A percentile compares a stretch with the other conserved stretches of the same genome.
phyloP scores from a whole-genome alignment of 1,140 invertebrate species.

The Psix sp. region DNA sequence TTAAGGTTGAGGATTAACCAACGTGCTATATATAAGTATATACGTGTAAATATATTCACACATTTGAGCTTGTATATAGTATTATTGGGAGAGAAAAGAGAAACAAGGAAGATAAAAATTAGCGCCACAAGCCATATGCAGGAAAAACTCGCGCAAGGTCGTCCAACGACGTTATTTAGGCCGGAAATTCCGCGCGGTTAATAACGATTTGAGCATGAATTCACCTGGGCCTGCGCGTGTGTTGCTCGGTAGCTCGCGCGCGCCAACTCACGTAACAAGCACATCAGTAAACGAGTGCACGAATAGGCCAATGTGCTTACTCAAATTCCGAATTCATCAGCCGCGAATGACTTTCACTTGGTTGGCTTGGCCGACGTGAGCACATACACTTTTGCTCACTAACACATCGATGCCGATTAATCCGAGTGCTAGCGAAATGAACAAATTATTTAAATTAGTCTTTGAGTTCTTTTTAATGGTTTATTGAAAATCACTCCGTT shows the following conservation, averaged over 20 bases:
- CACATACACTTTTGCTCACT: slow-evolving; percentile 1
- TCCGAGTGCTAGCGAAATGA: slow-evolving; percentile 8
- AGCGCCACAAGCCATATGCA: too few relatives aligned
- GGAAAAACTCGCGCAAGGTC: slow-evolving; percentile 53
- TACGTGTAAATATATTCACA: too few relatives aligned
- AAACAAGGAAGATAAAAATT: background rate
- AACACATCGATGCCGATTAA: background rate
- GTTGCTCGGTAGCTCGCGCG: background rate
- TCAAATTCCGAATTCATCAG: slow-evolving; percentile 63
- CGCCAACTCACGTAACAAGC: background rate
- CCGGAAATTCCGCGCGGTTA: slow-evolving; percentile 48
- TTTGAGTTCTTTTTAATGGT: too few relatives aligned
- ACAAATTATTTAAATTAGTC: background rate
- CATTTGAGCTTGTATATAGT: too few relatives aligned
- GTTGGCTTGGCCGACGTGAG: slow-evolving; percentile 39
- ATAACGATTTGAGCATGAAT: slow-evolving; percentile 23
- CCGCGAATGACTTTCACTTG: slow-evolving; percentile 63
- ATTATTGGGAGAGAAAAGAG: background rate
- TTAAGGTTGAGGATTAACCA: too few relatives aligned
- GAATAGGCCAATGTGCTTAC: slow-evolving; percentile 26
- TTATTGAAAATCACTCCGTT: too few relatives aligned
- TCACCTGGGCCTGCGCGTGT: slow-evolving; percentile 9
- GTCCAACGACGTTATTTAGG: slow-evolving; percentile 33
- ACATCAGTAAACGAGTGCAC: slow-evolving; percentile 9
- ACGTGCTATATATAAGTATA: too few relatives aligned